Evolutionary conservation across 2,113 vertebrate species (phyloP).

Genomic region (Sisor rabdophorus): DNA sequence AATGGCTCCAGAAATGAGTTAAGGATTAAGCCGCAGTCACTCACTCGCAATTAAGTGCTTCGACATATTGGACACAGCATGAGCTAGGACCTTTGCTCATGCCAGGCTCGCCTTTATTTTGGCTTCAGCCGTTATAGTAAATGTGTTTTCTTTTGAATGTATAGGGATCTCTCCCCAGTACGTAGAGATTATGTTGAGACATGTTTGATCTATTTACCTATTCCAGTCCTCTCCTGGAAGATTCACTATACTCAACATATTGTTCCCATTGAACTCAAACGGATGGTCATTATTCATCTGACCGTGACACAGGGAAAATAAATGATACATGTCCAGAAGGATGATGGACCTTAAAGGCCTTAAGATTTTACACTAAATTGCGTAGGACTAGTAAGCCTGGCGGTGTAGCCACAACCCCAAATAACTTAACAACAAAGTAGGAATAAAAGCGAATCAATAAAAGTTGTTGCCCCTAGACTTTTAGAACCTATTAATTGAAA

Average conservation of each 20-base stretch:
- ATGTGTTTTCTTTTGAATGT: conserved; percentile 43
- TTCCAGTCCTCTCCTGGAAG: conserved; percentile 46
- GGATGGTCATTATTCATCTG: conserved; percentile 50
- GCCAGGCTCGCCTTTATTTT: conserved; percentile 41
- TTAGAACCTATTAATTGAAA: neutral
- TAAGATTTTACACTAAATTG: conserved; percentile 16
- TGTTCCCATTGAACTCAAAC: conserved; percentile 56
- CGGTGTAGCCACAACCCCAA: neutral
- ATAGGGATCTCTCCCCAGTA: conserved; percentile 25
- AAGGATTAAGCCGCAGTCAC: conserved; percentile 32
- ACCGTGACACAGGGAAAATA: conserved; percentile 54
- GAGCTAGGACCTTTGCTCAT: conserved; percentile 5
- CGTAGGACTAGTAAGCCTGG: neutral
- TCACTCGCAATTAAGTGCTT: conserved; percentile 41
- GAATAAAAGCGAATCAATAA: neutral
- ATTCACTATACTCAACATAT: conserved; percentile 39
- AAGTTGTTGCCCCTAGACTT: neutral
- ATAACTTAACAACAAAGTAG: neutral
- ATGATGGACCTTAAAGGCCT: conserved; percentile 21
- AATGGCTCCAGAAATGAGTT: conserved; percentile 32
- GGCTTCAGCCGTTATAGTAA: conserved; percentile 10
- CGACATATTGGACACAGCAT: conserved; percentile 23
- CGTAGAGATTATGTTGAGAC: conserved; percentile 30
- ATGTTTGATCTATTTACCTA: conserved; percentile 54
- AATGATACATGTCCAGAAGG: conserved; percentile 38